Evolutionary conservation across 2,888 invertebrate species (phyloP).

Genomic region (Lasioglossum figueresi): DNA sequence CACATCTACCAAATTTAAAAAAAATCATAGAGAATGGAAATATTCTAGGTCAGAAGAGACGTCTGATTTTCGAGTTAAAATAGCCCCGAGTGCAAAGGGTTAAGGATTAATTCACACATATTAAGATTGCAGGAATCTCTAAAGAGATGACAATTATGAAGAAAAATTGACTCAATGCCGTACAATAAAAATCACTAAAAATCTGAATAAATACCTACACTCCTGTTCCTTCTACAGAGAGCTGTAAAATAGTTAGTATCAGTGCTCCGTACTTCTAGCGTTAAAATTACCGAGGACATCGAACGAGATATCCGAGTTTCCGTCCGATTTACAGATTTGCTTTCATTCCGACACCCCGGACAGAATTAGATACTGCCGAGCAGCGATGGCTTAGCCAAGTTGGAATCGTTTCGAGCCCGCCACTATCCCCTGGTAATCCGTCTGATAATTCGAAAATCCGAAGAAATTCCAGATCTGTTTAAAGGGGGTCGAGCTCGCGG

Average conservation of each 20-base stretch:
- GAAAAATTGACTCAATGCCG: too few species aligned
- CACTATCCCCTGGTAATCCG: conserved; percentile 41
- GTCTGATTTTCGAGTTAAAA: too few species aligned
- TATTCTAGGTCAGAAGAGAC: too few species aligned
- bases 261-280: background rate
- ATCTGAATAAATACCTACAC: background rate
- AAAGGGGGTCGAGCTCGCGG: background rate
- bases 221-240: background rate
- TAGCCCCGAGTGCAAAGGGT: too few species aligned
- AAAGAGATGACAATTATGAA: background rate
- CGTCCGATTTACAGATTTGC: conserved; percentile 17
- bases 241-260: background rate
- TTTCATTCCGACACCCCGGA: background rate
- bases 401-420: conserved; percentile 35
- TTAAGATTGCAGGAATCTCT: too few species aligned
- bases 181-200: background rate
- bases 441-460: conserved; percentile 41
- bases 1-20: too few species aligned
- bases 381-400: conserved; percentile 32
- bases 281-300: background rate
- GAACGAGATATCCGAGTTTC: background rate
- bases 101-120: too few species aligned
- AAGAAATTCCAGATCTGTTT: conserved; percentile 41
- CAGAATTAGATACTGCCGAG: conserved; percentile 37
- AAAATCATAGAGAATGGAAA: too few species aligned